phyloP scores from a whole-genome alignment of 2,113 vertebrate species.

The Grantiella picta region DNA sequence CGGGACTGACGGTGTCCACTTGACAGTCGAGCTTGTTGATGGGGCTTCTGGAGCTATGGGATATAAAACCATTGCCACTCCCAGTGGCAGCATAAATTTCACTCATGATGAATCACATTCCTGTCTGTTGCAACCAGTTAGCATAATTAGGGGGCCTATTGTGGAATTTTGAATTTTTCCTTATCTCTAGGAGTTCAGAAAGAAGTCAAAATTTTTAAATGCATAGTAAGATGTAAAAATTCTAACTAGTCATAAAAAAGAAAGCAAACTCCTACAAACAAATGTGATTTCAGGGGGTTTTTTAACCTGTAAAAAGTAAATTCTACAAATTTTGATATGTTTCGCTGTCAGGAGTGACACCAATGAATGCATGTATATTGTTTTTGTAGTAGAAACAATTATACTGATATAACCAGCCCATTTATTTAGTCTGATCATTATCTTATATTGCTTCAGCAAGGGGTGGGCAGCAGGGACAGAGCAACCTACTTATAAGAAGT shows the following conservation, averaged over 20 bases:
- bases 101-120: conserved; percentile 37
- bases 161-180: neutral
- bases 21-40: neutral
- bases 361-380: neutral
- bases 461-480: neutral
- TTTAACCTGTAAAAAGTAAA: neutral
- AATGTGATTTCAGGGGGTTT: rapidly evolving
- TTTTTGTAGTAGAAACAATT: neutral
- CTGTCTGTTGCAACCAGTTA: neutral
- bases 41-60: neutral
- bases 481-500: neutral
- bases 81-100: conserved; percentile 32
- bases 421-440: neutral
- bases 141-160: neutral
- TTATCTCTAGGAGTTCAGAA: neutral
- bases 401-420: neutral
- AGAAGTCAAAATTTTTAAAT: neutral
- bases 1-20: neutral
- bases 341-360: neutral
- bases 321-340: neutral
- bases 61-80: conserved; percentile 55
- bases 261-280: neutral
- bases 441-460: neutral
- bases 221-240: neutral
- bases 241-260: neutral